Evolutionary conservation across 1,140 invertebrate species (phyloP).

Genomic region (Trypoxylus dichotomus): DNA sequence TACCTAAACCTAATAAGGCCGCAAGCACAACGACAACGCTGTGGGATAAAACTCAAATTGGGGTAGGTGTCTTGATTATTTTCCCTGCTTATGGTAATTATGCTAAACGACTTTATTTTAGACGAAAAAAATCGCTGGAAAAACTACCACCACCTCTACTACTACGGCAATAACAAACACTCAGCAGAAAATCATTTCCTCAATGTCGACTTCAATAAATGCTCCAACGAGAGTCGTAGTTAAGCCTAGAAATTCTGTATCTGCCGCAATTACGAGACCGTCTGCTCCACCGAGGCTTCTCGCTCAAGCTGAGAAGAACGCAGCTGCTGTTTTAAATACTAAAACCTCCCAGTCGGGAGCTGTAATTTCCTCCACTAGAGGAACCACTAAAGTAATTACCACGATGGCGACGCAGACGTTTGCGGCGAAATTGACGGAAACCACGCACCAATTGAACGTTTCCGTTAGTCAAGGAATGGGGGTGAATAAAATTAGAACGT

Average conservation of each 20-base stretch:
- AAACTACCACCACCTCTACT: slow-evolving; percentile 37
- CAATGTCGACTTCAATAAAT: slow-evolving; percentile 31
- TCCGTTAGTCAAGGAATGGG: slow-evolving; percentile 20
- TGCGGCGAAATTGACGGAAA: slow-evolving; percentile 64
- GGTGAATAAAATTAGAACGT: slow-evolving; percentile 1
- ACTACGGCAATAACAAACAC: slow-evolving; percentile 41
- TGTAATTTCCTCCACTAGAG: slow-evolving; percentile 60
- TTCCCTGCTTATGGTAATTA: no score
- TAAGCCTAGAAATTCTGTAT: slow-evolving; percentile 51
- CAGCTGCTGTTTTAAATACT: slow-evolving; percentile 42
- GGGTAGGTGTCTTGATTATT: slow-evolving; percentile 44
- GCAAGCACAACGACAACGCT: slow-evolving; percentile 55
- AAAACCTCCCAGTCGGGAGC: slow-evolving; percentile 61
- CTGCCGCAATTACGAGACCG: slow-evolving; percentile 51
- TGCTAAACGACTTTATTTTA: slow-evolving; percentile 7
- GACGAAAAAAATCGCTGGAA: slow-evolving; percentile 50
- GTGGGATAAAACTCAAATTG: slow-evolving; percentile 62
- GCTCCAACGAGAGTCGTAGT: slow-evolving; percentile 42
- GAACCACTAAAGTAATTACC: slow-evolving; percentile 53
- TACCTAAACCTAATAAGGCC: slow-evolving; percentile 68
- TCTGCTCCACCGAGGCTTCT: slow-evolving; percentile 59
- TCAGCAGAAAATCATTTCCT: slow-evolving; percentile 37
- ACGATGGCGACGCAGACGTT: slow-evolving; percentile 61
- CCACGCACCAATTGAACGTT: slow-evolving; percentile 29
- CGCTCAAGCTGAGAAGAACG: slow-evolving; percentile 54